Evolutionary conservation across 2,113 vertebrate genomes (phyloP), one percentile per base, ranked within the genome.

Genomic region (Lasiurus borealis): DNA sequence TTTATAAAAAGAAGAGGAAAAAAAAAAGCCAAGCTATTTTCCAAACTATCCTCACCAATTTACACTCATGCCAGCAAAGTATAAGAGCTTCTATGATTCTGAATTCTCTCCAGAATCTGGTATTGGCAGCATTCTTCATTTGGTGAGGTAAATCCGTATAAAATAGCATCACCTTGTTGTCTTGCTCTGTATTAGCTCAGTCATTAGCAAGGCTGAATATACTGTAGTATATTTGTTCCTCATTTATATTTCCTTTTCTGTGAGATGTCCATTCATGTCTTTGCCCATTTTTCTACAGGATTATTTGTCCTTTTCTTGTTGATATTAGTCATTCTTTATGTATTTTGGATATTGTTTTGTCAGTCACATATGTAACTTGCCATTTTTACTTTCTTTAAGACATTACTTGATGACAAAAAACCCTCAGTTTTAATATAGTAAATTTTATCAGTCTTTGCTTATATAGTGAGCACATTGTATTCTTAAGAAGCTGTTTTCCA

Each of bases 401-500:
- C 88, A 68, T 73, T 34, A 86, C 73, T 96, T 84, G 23, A 48
- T 86, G 72, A 76, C 11, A 18, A 46, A 96, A 88, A 88, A 5
- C n/a, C 44, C 69, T 50, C 72, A 52, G 73, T 84, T 75, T 62
- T 52, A 75, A 40, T 25, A 46, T 34, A 78, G 16, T 62, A n/a
- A 31, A 4, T 72, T 72, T 36, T 44, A 59, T 89, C 40, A 83
- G 50, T 72, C 92, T 87, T 95, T 73, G 6, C 27, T 40, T 76
- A 27, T 84, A 31, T 81, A 66, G 18, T 36, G 31, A 77, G 69
- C 57, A 68, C 6, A 46, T 29, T 85, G 25, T 69, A 25, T 78
- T 21, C 36, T 85, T 82, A 81, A 71, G 59, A 78, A 81, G 34
- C 11, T 57, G 7, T 77, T 78, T 25, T 4, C 31, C 14, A 85